Evolutionary conservation across 2,113 vertebrate genomes (phyloP), one percentile per base, ranked within the genome.

Genomic region (Phoxinus phoxinus): DNA sequence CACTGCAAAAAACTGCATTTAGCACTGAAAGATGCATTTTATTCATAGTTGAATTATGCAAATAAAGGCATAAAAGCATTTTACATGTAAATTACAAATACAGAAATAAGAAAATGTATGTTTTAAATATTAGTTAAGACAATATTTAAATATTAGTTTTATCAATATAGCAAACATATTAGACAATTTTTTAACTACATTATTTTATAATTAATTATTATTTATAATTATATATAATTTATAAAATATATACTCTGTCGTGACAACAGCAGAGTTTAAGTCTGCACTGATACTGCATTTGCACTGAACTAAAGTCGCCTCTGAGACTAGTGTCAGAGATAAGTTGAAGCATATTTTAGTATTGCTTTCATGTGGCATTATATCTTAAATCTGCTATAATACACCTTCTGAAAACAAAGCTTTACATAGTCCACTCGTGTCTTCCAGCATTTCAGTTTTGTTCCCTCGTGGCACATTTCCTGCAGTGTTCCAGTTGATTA

Each of bases 391-490:
- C 6, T 3, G 4, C 8, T 73, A 44, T 46, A n/a, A 72, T n/a
- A 72, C 67, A n/a, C 35, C 67, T 23, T 71, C 67, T n/a, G 21
- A 46, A 72, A 74, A 46, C 41, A 27, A 44, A 73, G 2, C 41
- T 74, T 74, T 44, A 48, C 41, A 46, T 27, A 25, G 23, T 74
- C 41, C 6, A 41, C 72, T 74, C 1, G 13, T 48, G n/a, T 27
- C 71, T 46, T 74, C n/a, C 71, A 74, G 71, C n/a, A 27, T 46
- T 12, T 46, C 12, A 79, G 32, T 75, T 67, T 21, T 77, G 7
- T 83, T 83, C 13, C 71, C 41, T 74, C 72, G 3, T 15, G 72
- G 72, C 58, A 81, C 59, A 81, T 65, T 27, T 81, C 58, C 78
- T 46, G 15, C 56, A 65, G 78, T 63, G 58, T 32, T 80, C 58